Evolutionary conservation across 1,140 invertebrate species (phyloP).

Genomic region (Drosophila biarmipes): DNA sequence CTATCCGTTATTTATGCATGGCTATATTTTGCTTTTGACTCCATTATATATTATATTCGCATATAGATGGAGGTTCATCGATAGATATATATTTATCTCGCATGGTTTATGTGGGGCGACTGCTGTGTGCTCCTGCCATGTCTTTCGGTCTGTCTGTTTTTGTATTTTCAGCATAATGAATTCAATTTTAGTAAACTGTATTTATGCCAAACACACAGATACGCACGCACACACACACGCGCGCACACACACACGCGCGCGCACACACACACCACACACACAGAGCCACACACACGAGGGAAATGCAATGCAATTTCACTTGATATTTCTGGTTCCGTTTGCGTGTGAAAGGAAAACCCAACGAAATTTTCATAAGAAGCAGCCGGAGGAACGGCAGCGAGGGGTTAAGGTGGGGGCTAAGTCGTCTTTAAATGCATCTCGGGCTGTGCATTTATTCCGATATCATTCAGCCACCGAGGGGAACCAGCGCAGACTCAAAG

Average conservation of each 20-base stretch:
- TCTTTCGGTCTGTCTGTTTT: constrained; percentile 23
- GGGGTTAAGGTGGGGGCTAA: constrained; percentile 1
- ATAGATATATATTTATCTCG: constrained; percentile 26
- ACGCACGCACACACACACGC: not conserved
- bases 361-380: constrained; percentile 12
- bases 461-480: constrained; percentile 1
- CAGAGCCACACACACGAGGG: not conserved
- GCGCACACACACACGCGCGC: too few species aligned
- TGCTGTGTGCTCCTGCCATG: constrained; percentile 10
- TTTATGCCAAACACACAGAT: constrained; percentile 21
- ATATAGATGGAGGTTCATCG: constrained; percentile 26
- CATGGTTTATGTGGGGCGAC: constrained; percentile 25
- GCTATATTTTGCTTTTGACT: constrained; percentile 59
- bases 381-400: constrained; percentile 1
- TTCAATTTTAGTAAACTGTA: constrained; percentile 53
- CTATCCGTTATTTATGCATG: constrained; percentile 47
- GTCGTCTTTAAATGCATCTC: constrained; percentile 1
- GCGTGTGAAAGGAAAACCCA: constrained; percentile 10
- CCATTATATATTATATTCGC: constrained; percentile 32
- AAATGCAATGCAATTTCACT: constrained; percentile 22
- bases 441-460: constrained; percentile 10
- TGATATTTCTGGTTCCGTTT: constrained; percentile 25
- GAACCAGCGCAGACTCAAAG: not conserved
- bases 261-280: not conserved
- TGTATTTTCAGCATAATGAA: constrained; percentile 55